Evolutionary conservation across 2,113 vertebrate species (phyloP), one percentile per base, ranked within the genome.

Genomic region (Gymnarchus niloticus): DNA sequence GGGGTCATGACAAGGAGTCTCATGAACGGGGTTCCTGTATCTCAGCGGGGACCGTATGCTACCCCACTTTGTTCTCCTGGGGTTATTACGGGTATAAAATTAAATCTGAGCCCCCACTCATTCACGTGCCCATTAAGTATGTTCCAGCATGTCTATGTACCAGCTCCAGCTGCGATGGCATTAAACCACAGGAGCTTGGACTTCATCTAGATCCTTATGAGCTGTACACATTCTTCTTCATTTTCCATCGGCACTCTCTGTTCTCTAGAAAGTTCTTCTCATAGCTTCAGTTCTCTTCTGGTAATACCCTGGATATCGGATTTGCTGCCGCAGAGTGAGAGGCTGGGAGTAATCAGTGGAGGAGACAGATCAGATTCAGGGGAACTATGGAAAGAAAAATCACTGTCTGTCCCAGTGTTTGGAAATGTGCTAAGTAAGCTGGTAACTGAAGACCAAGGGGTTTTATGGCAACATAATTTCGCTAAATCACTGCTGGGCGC

Each of bases 401-500:
- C 57, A 33, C 54, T 25, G 51, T 57, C 33, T 85, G 19, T 52
- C 84, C 73, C 41, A 12, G 52, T 56, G 23, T 57, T 57, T 56
- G 33, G 48, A 56, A 56, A 54, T 56, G 69, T 56, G 84, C 52
- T 28, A 44, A 56, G 14, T 21, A 80, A 85, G 84, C 54, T 46
- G 21, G 84, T 48, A 46, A 56, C 61, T 51, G 65, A 41, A 77
- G 37, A 85, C 21, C 73, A 77, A 37, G 84, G 46, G 23, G 23
- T 56, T 85, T 85, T 85, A 78, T 56, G 73, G 33, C 52, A 85
- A 78, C 52, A 56, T 78, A 85, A 85, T 78, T 80, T 85, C n/a
- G 52, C 54, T 44, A 78, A 85, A 80, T 78, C 84, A 85, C 73
- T 73, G 48, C 41, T 78, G 84, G 73, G 52, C 52, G 46, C 73